Conservation (phyloP, 1,140 invertebrate species). For the Aplysia californica region DNA sequence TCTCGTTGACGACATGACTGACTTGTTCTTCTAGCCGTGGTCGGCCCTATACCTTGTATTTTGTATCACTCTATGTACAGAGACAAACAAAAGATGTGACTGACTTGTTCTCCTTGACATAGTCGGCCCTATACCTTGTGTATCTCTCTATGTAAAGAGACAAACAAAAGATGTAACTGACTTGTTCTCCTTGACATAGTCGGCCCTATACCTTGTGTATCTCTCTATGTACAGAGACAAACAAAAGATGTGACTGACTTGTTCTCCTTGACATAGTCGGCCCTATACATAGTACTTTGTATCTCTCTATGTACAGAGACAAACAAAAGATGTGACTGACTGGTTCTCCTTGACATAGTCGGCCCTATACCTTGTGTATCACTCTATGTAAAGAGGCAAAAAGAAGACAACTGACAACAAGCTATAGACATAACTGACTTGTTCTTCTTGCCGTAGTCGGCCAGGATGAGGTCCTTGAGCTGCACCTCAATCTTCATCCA, state of each 20-base stretch:
- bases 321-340: background rate
- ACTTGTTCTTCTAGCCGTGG: background rate
- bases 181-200: slow-evolving; percentile 40
- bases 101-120: background rate
- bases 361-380: too few relatives aligned
- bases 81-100: background rate
- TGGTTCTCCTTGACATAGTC: background rate
- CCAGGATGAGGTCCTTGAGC: slow-evolving; percentile 97
- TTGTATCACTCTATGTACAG: background rate
- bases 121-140: too few relatives aligned
- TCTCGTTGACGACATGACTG: background rate
- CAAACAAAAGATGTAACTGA: slow-evolving; percentile 65
- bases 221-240: background rate
- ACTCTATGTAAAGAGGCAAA: background rate
- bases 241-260: background rate
- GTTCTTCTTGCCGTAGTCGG: slow-evolving; percentile 99
- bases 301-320: background rate
- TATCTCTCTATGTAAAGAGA: background rate
- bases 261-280: background rate
- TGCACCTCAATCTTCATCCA: slow-evolving; percentile 99
- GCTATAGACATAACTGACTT: too few relatives aligned
- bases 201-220: background rate
- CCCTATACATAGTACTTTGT: too few relatives aligned
- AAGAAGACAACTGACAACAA: background rate
- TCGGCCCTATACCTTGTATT: too few relatives aligned